Conservation (phyloP, 2,113 vertebrate species). For the Vicugna pacos region DNA sequence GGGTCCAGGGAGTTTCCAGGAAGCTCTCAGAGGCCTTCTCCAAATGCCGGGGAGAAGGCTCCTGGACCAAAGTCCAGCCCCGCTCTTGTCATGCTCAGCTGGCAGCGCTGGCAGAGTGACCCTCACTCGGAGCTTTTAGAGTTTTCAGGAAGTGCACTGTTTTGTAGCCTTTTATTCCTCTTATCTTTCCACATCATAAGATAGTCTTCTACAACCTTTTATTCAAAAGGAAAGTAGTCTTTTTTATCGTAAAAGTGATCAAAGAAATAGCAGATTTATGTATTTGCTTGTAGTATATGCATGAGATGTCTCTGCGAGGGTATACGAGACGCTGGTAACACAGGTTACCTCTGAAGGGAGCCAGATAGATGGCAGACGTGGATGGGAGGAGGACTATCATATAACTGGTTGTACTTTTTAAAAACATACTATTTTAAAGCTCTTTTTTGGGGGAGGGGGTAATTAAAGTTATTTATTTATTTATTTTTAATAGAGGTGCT, state of each 20-base stretch:
- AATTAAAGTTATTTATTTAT: too few relatives aligned
- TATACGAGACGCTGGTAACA: not conserved
- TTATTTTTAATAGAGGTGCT: too few relatives aligned
- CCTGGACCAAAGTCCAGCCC: not conserved
- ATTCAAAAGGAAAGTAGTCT: slow-evolving; percentile 27
- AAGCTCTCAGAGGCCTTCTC: not conserved
- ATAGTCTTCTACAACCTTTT: not conserved
- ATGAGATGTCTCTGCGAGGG: not conserved
- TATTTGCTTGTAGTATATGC: not conserved
- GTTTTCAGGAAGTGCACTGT: not conserved
- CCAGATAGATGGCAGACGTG: not conserved
- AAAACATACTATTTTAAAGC: too few relatives aligned
- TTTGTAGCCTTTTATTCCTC: not conserved
- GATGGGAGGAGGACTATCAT: not conserved
- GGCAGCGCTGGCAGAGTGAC: not conserved
- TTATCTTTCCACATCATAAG: not conserved
- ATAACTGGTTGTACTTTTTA: not conserved
- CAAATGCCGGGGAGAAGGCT: not conserved
- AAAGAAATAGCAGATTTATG: not conserved
- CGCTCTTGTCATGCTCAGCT: not conserved
- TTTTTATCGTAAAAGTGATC: not conserved
- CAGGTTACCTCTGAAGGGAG: not conserved
- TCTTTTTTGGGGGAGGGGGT: too few relatives aligned
- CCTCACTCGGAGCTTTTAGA: fast-evolving
- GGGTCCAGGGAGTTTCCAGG: not conserved